phyloP scores from a whole-genome alignment of 37 sponge, comb jelly and placozoan species.

The Amphimedon queenslandica region DNA sequence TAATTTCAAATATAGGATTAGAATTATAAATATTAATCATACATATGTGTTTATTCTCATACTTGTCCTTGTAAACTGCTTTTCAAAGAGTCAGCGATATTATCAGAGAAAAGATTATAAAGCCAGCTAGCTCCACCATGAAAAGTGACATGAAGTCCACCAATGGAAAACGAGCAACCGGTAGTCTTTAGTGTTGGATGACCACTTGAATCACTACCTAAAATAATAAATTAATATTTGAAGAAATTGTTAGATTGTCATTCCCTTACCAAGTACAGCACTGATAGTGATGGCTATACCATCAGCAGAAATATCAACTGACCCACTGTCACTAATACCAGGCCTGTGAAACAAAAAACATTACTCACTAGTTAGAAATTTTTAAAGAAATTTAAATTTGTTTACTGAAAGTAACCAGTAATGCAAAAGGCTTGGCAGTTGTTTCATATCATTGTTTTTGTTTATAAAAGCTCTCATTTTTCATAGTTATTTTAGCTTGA shows the following conservation, averaged over 20 bases:
- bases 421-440: no score
- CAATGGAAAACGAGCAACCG: constrained; percentile 71
- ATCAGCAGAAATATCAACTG: constrained; percentile 48
- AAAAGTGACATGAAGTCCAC: constrained; percentile 58
- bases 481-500: no score
- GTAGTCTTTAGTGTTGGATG: constrained; percentile 66
- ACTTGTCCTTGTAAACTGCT: constrained; percentile 62
- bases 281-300: constrained; percentile 44
- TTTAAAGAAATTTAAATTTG: background rate
- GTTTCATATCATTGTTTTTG: no score
- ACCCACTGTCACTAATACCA: constrained; percentile 65
- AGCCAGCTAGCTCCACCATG: constrained; percentile 94
- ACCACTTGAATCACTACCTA: constrained; percentile 60
- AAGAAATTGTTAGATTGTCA: background rate
- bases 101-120: constrained; percentile 74
- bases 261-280: constrained; percentile 28
- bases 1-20: background rate
- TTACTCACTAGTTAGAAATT: background rate
- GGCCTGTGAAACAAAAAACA: constrained; percentile 43
- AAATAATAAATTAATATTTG: background rate
- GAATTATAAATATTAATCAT: background rate
- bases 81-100: constrained; percentile 68
- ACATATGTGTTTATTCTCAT: background rate
- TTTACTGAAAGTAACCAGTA: no score
- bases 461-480: no score